Base-by-base conservation (phyloP, 2,888 invertebrate species). In the Folsomia candida region DNA sequence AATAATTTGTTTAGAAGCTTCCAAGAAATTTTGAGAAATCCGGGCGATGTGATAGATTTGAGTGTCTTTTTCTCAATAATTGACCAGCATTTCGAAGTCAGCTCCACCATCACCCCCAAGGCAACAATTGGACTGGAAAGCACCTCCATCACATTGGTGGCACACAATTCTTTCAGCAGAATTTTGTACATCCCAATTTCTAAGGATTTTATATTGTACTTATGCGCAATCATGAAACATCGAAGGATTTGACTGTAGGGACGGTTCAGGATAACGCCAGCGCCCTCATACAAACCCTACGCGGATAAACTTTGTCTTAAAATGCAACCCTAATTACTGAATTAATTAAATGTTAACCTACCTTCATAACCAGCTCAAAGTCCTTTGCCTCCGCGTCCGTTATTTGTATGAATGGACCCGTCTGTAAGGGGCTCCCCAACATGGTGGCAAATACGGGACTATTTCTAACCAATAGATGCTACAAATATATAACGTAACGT, bases 51-150 rank as follows among this genome's bases (percentile, higher is more conserved):
- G 2, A 68, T 20, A 24, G 51, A 24, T 20, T 59, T 29, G 27
- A 14, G 68, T 61, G 4, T 60, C 51, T 14, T 14, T 37, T 37
- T 29, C 51, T 68, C 68, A 18, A 68, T 68, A 18, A 68, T 37
- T 1, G 68, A 68, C 68, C 68, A 68, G 62, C 68, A 68, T 11
- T 61, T 61, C 14, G 37, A 37, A 37, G 37, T 37, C 4, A 37
- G 6, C 6, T 37, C 37, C 14, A 14, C 6, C 4, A 37, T 14
- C 4, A 37, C 14, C 37, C 37, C 37, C 37, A 37, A 37, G 4
- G 4, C 37, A 14, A 37, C 37, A 14, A 25, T 25, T 51, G 61
- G 22, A 26, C 37, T 20, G 1, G 60, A n/a, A 11, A 68, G 61
- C 1, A 61, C 20, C n/a, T 25, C 51, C 2, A 61, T 22, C 6